Conservation (phyloP, 2,888 invertebrate species). For the Drosophila melanocephala region DNA sequence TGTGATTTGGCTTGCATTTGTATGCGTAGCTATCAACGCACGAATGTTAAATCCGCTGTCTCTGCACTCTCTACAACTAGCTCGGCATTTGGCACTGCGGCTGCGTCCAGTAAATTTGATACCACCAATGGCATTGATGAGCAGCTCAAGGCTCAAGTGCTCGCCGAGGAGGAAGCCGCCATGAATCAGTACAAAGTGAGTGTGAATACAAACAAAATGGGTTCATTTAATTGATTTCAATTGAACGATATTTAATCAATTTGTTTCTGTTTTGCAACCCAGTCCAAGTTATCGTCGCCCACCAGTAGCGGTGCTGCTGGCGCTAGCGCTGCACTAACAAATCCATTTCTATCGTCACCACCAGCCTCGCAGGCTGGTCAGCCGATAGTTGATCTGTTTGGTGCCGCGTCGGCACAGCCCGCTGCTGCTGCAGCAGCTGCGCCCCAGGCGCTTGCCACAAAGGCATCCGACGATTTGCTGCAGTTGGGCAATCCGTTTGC, state of each 20-base stretch:
- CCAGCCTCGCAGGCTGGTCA: constrained; percentile 86
- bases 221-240: constrained; percentile 10
- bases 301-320: constrained; percentile 87
- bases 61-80: constrained; percentile 95
- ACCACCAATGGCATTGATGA: constrained; percentile 93
- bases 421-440: constrained; percentile 85
- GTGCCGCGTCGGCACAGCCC: constrained; percentile 85
- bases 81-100: constrained; percentile 94
- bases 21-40: constrained; percentile 90
- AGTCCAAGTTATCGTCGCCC: constrained; percentile 93
- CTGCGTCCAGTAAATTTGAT: constrained; percentile 90
- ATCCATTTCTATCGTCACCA: constrained; percentile 93
- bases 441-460: constrained; percentile 83
- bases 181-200: constrained; percentile 97
- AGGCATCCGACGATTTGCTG: constrained; percentile 95
- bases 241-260: constrained; percentile 18
- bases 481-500: constrained; percentile 97
- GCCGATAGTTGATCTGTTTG: constrained; percentile 93
- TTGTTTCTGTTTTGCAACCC: constrained; percentile 26
- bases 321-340: constrained; percentile 89
- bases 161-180: constrained; percentile 98
- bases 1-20: constrained; percentile 41
- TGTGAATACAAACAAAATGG: constrained; percentile 13
- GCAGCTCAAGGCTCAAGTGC: constrained; percentile 92
- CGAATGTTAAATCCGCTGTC: constrained; percentile 95